Evolutionary conservation across 2,888 invertebrate species (phyloP).

Genomic region (Amblyjoppa proteus): DNA sequence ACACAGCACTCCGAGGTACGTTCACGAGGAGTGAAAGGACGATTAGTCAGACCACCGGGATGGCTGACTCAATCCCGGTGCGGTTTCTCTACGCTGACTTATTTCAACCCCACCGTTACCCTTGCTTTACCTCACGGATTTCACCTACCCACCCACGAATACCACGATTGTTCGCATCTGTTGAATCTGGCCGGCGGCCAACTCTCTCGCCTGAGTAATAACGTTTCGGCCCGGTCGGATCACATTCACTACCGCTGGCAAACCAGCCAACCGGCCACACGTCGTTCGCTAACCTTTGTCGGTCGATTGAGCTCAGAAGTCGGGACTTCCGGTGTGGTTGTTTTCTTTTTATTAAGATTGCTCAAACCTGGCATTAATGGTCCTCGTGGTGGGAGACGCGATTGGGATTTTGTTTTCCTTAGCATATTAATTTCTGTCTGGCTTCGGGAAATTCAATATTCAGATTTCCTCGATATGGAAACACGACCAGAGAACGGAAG

Average conservation of each 20-base stretch:
- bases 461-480: no score
- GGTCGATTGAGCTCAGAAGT: constrained; percentile 22
- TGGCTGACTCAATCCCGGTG: constrained; percentile 41
- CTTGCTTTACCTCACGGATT: constrained; percentile 43
- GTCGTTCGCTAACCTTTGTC: constrained; percentile 19
- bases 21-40: constrained; percentile 40
- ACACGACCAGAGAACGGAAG: neutral
- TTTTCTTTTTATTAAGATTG: constrained; percentile 1
- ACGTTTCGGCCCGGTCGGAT: constrained; percentile 70
- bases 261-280: constrained; percentile 23
- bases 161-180: constrained; percentile 79
- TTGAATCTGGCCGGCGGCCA: constrained; percentile 79
- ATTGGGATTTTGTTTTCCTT: no score
- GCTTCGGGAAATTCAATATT: no score
- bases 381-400: no score
- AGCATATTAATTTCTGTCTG: no score
- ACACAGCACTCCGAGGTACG: constrained; percentile 17
- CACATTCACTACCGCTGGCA: constrained; percentile 40
- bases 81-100: constrained; percentile 47
- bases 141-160: neutral
- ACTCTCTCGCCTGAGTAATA: constrained; percentile 74
- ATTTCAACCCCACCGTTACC: constrained; percentile 25
- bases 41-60: constrained; percentile 57
- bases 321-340: neutral
- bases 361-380: neutral